Conservation (phyloP, 2,888 invertebrate species). For the Xestoiulus laeticollis region DNA sequence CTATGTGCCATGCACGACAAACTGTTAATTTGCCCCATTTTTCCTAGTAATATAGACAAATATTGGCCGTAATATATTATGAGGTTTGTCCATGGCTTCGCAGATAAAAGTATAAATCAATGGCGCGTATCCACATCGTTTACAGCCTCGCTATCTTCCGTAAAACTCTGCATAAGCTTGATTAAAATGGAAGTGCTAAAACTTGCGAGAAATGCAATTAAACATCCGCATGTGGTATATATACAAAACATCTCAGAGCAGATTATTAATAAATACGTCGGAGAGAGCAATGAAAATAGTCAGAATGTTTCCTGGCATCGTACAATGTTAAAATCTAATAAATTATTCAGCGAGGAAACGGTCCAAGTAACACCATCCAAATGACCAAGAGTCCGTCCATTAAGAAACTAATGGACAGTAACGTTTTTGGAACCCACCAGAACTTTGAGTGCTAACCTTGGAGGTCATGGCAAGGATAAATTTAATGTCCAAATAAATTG, state of each 20-base stretch:
- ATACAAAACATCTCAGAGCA: neutral
- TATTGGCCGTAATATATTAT: slow-evolving; percentile 15
- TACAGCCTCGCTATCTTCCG: slow-evolving; percentile 12
- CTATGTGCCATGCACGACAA: neutral
- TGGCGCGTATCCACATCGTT: slow-evolving; percentile 14
- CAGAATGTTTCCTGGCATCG: neutral
- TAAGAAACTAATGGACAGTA: neutral
- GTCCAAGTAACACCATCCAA: neutral
- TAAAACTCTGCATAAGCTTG: slow-evolving; percentile 40
- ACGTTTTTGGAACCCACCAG: neutral
- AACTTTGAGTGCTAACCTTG: neutral
- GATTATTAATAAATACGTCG: slow-evolving; percentile 19
- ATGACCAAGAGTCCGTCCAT: neutral
- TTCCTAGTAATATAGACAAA: neutral
- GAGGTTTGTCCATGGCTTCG: neutral
- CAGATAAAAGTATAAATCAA: slow-evolving; percentile 37
- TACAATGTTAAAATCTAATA: neutral
- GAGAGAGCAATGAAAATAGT: neutral
- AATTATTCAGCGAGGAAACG: neutral
- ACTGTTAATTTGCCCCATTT: slow-evolving; percentile 29
- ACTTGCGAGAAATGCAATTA: slow-evolving; percentile 31
- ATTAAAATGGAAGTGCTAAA: slow-evolving; percentile 39
- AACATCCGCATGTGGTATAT: slow-evolving; percentile 9
- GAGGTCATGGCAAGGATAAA: neutral
- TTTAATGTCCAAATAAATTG: neutral